Evolutionary conservation across 2,797 vertebrate genomes (phyloP).

Genomic region (Cottoperca gobio): DNA sequence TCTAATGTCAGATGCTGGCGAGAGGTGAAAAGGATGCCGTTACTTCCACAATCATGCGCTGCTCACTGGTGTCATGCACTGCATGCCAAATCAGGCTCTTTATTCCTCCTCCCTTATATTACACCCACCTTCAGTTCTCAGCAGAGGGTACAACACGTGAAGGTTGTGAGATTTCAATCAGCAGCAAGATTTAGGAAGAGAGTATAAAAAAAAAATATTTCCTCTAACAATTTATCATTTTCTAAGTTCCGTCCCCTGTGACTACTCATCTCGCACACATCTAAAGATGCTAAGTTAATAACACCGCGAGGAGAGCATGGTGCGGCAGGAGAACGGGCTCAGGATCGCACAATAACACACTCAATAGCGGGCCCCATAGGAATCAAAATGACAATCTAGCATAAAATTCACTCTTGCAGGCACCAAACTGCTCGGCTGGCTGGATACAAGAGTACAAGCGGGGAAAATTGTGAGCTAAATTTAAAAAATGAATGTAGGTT

Average conservation of each 20-base stretch:
- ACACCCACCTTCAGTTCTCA: constrained; percentile 38
- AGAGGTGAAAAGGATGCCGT: constrained; percentile 37
- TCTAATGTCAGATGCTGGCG: constrained; percentile 21
- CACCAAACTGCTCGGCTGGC: constrained; percentile 60
- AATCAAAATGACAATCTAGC: constrained; percentile 78
- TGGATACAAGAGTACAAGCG: constrained; percentile 33
- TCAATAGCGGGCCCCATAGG: constrained; percentile 59
- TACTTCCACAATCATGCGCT: constrained; percentile 28
- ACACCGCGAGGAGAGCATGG: constrained; percentile 40
- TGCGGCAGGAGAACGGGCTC: constrained; percentile 38
- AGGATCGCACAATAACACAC: constrained; percentile 62
- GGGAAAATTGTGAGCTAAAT: constrained; percentile 44
- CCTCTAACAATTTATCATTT: constrained; percentile 45
- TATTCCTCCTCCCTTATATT: constrained; percentile 13
- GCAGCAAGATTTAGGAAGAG: constrained; percentile 26
- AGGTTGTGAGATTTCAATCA: constrained; percentile 61
- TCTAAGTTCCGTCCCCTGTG: constrained; percentile 21
- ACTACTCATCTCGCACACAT: constrained; percentile 53
- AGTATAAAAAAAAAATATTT: constrained; percentile 35
- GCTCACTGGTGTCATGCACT: constrained; percentile 15
- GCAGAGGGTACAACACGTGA: constrained; percentile 21
- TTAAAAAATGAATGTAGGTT: constrained; percentile 56
- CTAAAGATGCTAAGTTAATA: constrained; percentile 72
- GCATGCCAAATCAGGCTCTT: constrained; percentile 28
- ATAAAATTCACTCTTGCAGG: constrained; percentile 64